Conservation (phyloP, 2,113 vertebrate genomes). For the Connochaetes taurinus region DNA sequence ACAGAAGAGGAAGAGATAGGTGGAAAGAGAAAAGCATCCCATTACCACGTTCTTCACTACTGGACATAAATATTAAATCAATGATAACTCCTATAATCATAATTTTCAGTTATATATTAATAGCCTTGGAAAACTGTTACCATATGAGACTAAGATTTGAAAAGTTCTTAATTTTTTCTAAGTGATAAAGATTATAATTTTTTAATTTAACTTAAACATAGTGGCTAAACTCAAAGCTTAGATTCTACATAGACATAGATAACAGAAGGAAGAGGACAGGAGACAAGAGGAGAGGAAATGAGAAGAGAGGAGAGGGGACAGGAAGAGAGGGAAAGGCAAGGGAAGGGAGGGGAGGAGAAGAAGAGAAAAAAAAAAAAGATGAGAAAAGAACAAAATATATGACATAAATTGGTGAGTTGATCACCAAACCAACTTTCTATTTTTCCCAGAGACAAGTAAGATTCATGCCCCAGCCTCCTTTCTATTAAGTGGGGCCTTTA, state of each 20-base stretch:
- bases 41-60: background rate
- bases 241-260: background rate
- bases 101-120: background rate
- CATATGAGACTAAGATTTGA: background rate
- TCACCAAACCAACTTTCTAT: background rate
- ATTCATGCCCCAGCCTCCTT: background rate
- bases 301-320: background rate
- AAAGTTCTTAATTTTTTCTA: conserved; percentile 29
- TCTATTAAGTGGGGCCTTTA: background rate
- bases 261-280: background rate
- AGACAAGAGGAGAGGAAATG: background rate
- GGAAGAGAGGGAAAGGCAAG: background rate
- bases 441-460: background rate
- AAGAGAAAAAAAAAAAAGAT: background rate
- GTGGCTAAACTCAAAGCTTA: background rate
- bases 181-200: background rate
- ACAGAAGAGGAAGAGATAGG: background rate
- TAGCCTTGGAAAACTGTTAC: background rate
- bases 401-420: background rate
- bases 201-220: background rate
- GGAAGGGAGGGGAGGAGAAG: background rate
- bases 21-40: background rate
- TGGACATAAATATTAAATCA: background rate
- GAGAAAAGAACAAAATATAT: background rate
- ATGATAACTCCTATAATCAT: background rate